Conservation (phyloP, 2,888 invertebrate species). For the Phaonia tiefii region DNA sequence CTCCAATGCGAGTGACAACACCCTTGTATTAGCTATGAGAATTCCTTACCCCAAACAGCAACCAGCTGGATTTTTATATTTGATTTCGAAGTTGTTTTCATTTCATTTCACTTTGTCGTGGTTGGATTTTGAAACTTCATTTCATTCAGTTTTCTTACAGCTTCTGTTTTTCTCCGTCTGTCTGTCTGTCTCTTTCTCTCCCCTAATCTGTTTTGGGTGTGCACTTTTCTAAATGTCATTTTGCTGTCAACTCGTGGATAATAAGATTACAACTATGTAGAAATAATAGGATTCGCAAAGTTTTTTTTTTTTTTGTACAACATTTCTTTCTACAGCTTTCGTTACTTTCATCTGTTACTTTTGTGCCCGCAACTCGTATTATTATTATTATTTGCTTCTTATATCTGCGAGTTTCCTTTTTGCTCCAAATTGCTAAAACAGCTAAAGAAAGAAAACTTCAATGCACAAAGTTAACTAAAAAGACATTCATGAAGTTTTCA, state of each 20-base stretch:
- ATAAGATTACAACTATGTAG: constrained; percentile 79
- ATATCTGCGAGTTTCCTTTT: not conserved
- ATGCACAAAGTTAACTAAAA: constrained; percentile 23
- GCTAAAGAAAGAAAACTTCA: constrained; percentile 24
- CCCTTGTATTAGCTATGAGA: constrained; percentile 33
- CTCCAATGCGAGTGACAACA: no score
- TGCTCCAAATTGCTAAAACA: not conserved
- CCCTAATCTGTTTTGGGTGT: constrained; percentile 49
- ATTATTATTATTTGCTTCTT: constrained; percentile 31
- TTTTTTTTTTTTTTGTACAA: constrained; percentile 30
- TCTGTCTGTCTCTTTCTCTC: no score
- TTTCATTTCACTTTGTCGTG: constrained; percentile 52
- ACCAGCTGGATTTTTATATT: constrained; percentile 37
- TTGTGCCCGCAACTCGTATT: not conserved
- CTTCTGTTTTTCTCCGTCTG: no score
- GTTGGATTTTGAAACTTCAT: constrained; percentile 37
- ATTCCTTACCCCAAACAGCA: no score
- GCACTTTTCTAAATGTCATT: constrained; percentile 78
- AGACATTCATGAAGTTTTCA: constrained; percentile 29
- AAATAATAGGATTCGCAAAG: constrained; percentile 78
- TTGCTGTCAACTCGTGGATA: constrained; percentile 79
- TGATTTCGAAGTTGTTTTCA: constrained; percentile 60
- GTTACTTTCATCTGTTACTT: constrained; percentile 37
- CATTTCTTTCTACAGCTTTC: not conserved
- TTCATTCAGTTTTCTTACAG: constrained; percentile 19